A percentile compares a stretch with the other conserved stretches of the same genome.
phyloP scores from a whole-genome alignment of 2,888 invertebrate species.

The Hermodice carunculata region DNA sequence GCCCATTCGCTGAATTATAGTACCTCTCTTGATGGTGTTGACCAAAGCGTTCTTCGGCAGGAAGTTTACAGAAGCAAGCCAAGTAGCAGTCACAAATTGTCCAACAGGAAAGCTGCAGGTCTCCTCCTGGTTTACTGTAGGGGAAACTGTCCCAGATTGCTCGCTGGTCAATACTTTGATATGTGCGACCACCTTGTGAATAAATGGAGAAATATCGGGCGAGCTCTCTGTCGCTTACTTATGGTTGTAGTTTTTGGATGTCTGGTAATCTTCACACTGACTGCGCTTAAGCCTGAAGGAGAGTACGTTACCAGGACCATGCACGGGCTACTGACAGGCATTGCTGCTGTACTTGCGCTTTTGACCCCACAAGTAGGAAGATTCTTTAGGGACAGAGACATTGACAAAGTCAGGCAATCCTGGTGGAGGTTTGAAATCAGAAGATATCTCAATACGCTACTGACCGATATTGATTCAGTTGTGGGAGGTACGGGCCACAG shows the following conservation, averaged over 20 bases:
- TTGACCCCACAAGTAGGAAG: not conserved
- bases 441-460: not conserved
- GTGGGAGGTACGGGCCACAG: too few species aligned
- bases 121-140: constrained; percentile 8
- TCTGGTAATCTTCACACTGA: constrained; percentile 10
- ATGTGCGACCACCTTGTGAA: constrained; percentile 10
- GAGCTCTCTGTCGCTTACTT: not conserved
- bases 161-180: constrained; percentile 6
- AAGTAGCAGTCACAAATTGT: too few species aligned
- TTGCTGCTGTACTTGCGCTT: not conserved
- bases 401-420: not conserved
- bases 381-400: not conserved
- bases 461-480: too few species aligned
- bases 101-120: too few species aligned
- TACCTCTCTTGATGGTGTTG: too few species aligned
- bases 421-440: constrained; percentile 9
- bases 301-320: not conserved
- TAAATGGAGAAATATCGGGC: not conserved
- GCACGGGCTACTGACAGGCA: constrained; percentile 4
- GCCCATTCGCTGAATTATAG: too few species aligned
- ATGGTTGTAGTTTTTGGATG: not conserved
- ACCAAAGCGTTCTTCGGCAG: too few species aligned
- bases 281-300: not conserved
- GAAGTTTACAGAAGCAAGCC: too few species aligned
- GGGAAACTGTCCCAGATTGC: constrained; percentile 1